A percentile compares a stretch with the other conserved stretches of the same genome.
Conservation (phyloP, 2,113 vertebrate genomes). For the Microcebus tavaratra region DNA sequence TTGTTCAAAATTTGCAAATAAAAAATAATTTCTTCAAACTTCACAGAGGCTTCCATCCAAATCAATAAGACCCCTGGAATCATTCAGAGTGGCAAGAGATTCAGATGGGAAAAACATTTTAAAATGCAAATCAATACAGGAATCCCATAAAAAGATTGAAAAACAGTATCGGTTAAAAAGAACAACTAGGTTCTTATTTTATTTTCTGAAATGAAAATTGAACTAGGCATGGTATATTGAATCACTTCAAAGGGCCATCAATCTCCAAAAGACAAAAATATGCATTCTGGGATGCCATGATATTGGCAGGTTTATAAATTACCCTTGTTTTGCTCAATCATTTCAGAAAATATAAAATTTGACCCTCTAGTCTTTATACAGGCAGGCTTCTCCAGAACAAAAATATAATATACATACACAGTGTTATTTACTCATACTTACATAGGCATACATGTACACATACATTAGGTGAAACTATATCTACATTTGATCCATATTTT, state of each 20-base stretch:
- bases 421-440: neutral
- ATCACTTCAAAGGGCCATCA: slow-evolving; percentile 54
- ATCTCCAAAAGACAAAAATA: slow-evolving; percentile 57
- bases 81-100: slow-evolving; percentile 42
- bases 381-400: slow-evolving; percentile 5
- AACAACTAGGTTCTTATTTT: slow-evolving; percentile 15
- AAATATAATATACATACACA: neutral
- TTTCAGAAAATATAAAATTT: slow-evolving; percentile 63
- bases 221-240: slow-evolving; percentile 6
- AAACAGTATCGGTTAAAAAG: slow-evolving; percentile 22
- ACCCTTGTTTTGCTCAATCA: slow-evolving; percentile 46
- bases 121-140: slow-evolving; percentile 52
- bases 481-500: neutral
- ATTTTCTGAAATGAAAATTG: slow-evolving; percentile 56
- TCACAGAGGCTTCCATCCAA: slow-evolving; percentile 3
- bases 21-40: slow-evolving; percentile 63
- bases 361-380: neutral
- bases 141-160: slow-evolving; percentile 56
- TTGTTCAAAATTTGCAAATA: slow-evolving; percentile 70
- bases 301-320: slow-evolving; percentile 68
- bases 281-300: neutral
- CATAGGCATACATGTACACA: neutral
- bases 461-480: neutral
- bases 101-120: slow-evolving; percentile 56
- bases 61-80: slow-evolving; percentile 50